Base-by-base conservation (phyloP, 2,113 vertebrate species). In the Chloropsis hardwickii region DNA sequence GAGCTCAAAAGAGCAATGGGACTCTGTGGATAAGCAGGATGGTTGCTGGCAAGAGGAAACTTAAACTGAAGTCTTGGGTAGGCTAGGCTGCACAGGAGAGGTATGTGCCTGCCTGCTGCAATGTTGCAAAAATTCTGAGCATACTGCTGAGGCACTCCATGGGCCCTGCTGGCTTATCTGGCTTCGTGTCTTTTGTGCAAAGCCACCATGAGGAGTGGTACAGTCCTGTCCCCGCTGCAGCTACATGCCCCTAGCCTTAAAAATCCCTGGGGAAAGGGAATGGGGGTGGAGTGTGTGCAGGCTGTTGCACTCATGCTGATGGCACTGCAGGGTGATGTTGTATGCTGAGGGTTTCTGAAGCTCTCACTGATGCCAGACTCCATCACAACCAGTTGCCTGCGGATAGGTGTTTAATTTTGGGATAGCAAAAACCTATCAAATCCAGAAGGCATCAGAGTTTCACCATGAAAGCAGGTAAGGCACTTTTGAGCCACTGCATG, bases 11-110 rank as follows among this genome's bases (percentile, higher is more conserved):
- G 10, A n/a, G 17, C 27, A 51, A 2, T 25, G 24, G 17, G 21
- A 73, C 14, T 56, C 35, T 0, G 0, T 3, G 9, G 10, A 4
- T 23, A 48, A 21, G 21, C 0, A 2, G 40, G 15, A 33, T 16
- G 6, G 21, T 10, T 86, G 14, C 35, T 10, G 3, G 6, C 18
- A 12, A 53, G 20, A 39, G 8, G 28, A 86, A 72, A 27, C 14
- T 53, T n/a, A 8, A 12, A 57, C 17, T 25, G 16, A 11, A 62
- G 11, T 29, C 39, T 51, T 37, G 15, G 16, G 13, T 9, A 4
- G 17, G 4, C 62, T 50, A 58, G 35, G 16, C 48, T 64, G 33
- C 1, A 1, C 18, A 42, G 35, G 33, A 48, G 7, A 50, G 19
- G 18, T 58, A 20, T 10, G 24, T 58, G 14, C 17, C 14, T 44